phyloP scores from a whole-genome alignment of 2,797 vertebrate genomes.

The Otolemur crassicaudatus region DNA sequence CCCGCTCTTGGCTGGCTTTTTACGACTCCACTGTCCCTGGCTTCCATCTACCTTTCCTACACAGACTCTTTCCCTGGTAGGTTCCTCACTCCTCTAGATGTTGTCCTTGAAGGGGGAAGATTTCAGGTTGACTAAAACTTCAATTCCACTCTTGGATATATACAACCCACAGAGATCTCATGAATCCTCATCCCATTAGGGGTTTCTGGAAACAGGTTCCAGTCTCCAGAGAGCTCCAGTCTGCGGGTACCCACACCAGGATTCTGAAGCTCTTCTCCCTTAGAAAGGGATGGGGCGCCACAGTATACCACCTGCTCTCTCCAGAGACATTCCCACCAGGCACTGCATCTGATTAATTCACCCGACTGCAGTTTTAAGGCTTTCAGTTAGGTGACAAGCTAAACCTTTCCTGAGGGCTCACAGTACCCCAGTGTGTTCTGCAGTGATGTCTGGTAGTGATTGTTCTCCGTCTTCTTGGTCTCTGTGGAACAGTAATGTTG shows the following conservation, averaged over 20 bases:
- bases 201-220: background rate
- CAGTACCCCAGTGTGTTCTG: background rate
- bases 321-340: background rate
- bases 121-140: background rate
- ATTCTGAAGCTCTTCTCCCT: background rate
- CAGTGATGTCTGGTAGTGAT: rapidly evolving
- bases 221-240: background rate
- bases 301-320: background rate
- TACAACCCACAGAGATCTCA: background rate
- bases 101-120: background rate
- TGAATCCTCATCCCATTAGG: background rate
- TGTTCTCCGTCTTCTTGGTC: background rate
- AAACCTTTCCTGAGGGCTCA: background rate
- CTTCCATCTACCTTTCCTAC: background rate
- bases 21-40: background rate
- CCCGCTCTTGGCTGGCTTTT: background rate
- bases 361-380: background rate
- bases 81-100: background rate
- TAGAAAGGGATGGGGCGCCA: background rate
- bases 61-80: background rate
- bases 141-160: background rate
- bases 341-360: background rate
- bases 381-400: background rate
- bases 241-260: background rate
- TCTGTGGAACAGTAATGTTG: background rate